A percentile compares a stretch with the other conserved stretches of the same genome.
Evolutionary conservation across 2,113 vertebrate genomes (phyloP).

Genomic region (Heterocephalus glaber): DNA sequence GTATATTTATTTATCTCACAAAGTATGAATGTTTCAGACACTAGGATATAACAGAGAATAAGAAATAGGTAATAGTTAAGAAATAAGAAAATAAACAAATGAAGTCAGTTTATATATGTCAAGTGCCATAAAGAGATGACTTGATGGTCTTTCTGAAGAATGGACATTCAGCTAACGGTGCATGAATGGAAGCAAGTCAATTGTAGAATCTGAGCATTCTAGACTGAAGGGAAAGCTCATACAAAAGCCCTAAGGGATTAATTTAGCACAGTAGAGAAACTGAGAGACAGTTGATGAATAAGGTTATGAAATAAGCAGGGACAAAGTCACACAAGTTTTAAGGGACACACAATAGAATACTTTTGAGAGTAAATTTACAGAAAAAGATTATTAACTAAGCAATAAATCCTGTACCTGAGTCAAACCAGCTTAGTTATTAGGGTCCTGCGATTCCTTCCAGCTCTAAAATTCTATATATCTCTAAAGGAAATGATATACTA

Average conservation of each 20-base stretch:
- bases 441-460: background rate
- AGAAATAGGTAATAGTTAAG: background rate
- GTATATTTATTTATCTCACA: background rate
- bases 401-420: background rate
- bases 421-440: background rate
- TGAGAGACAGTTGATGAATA: background rate
- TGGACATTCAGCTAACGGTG: background rate
- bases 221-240: background rate
- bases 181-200: background rate
- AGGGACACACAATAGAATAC: background rate
- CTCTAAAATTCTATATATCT: background rate
- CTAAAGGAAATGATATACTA: background rate
- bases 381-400: background rate
- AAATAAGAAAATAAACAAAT: conserved; percentile 28
- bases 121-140: background rate
- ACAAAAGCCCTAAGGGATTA: background rate
- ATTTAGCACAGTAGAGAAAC: background rate
- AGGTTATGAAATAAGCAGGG: background rate
- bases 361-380: background rate
- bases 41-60: background rate
- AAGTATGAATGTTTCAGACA: background rate
- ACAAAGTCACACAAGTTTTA: background rate
- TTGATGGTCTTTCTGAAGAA: background rate
- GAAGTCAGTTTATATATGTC: background rate
- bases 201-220: background rate